These are phyloP conservation scores for Orycteropus afer DNA, from an alignment of 2,113 vertebrate species.

Conservation along the genomic window DNA sequence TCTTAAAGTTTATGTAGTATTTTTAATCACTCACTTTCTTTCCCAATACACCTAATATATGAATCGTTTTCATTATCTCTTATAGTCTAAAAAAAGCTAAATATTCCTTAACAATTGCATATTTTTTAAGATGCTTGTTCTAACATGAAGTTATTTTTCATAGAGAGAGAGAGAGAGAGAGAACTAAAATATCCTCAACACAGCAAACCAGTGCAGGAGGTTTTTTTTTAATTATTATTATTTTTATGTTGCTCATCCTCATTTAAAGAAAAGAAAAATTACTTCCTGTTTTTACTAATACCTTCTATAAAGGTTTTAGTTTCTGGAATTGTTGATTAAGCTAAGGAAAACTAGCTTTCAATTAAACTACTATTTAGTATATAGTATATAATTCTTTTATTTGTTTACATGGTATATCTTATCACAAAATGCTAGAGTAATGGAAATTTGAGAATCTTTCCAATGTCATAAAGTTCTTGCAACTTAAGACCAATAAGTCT, in stretches of 20 bases:
- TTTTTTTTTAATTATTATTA: no score
- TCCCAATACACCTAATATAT: neutral
- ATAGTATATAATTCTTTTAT: neutral
- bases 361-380: conserved; percentile 18
- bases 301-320: neutral
- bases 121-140: conserved; percentile 51
- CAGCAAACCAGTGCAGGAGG: neutral
- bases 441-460: neutral
- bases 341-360: conserved; percentile 34
- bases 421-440: neutral
- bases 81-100: neutral
- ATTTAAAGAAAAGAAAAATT: conserved; percentile 38
- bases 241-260: neutral
- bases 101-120: neutral
- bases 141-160: conserved; percentile 40
- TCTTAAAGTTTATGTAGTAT: neutral
- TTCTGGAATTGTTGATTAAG: neutral
- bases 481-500: neutral
- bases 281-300: neutral
- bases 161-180: no score
- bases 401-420: neutral
- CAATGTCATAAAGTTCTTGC: neutral
- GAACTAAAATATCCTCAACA: neutral
- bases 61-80: neutral
- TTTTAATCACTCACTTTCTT: neutral